A percentile compares a stretch with the other conserved stretches of the same genome.
Conservation (phyloP, 2,888 invertebrate species). For the Sthenelais limicola region DNA sequence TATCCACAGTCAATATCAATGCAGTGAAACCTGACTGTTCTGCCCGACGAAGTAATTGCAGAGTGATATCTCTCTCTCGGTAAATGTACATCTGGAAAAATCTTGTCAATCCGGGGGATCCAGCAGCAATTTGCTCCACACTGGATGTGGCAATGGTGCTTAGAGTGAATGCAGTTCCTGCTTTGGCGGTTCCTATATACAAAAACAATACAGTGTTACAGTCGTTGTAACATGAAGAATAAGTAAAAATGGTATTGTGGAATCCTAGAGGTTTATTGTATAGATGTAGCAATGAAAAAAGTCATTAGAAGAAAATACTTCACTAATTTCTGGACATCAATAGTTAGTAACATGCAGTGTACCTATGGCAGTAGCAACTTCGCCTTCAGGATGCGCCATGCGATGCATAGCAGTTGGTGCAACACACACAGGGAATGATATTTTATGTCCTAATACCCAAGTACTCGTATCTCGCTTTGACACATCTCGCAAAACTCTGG, state of each 20-base stretch:
- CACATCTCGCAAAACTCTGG: slow-evolving; percentile 84
- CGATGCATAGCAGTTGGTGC: slow-evolving; percentile 93
- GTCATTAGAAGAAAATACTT: no score
- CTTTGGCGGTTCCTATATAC: slow-evolving; percentile 81
- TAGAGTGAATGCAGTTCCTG: slow-evolving; percentile 84
- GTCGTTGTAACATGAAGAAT: no score
- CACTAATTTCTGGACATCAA: no score
- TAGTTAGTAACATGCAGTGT: no score
- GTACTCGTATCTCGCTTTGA: slow-evolving; percentile 76
- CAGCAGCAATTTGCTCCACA: slow-evolving; percentile 87
- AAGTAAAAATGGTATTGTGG: no score
- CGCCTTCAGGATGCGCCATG: slow-evolving; percentile 92
- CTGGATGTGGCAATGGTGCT: slow-evolving; percentile 91
- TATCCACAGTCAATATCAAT: slow-evolving; percentile 89
- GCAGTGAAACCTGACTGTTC: slow-evolving; percentile 90
- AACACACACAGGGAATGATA: slow-evolving; percentile 82
- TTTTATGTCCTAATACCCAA: slow-evolving; percentile 77
- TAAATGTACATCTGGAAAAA: slow-evolving; percentile 95
- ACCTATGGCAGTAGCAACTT: slow-evolving; percentile 87
- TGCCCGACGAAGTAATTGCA: slow-evolving; percentile 80
- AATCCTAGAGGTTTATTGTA: no score
- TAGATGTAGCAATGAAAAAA: no score
- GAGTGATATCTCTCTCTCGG: slow-evolving; percentile 68
- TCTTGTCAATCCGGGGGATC: slow-evolving; percentile 77
- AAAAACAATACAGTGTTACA: no score